Evolutionary conservation across 2,797 vertebrate genomes (phyloP), one percentile per base, ranked within the genome.

Genomic region (Mus minutoides): DNA sequence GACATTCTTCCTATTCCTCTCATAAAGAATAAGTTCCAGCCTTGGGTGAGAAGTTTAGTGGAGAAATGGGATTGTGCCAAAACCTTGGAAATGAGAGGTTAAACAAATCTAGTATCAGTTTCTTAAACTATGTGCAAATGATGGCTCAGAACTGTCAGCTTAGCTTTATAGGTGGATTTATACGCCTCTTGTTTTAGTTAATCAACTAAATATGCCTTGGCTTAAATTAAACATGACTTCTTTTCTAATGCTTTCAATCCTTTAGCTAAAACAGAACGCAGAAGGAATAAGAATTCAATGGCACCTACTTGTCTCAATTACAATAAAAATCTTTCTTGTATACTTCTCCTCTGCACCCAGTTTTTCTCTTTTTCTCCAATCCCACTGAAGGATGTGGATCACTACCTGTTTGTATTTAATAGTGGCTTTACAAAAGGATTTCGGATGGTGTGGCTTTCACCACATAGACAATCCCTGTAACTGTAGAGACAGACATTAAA

Each of bases 161-260:
- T 88, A 52, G n/a, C 52, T 82, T 21, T 92, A 64, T 87, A 76
- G 37, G 37, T 69, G 12, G 13, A 67, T 84, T 92, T 86, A 17
- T 9, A 34, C 49, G 26, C 17, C 6, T 52, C n/a, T 95, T 83
- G 11, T 40, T 26, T 37, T 89, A 64, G 78, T 78, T 7, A 75
- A 2, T 85, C 46, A 95, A 71, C 4, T 62, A 24, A 75, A 49
- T 76, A 21, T 43, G 16, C 26, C 62, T 73, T 84, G 60, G 43
- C 31, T 40, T 40, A 86, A 95, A 90, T 76, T 79, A 13, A 90
- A 79, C 82, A 76, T 94, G 52, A 40, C 56, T 88, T 78, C 8
- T 37, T 94, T 92, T 91, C 34, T 75, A 80, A 69, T 88, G 31
- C 40, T 92, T 94, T 95, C 54, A 88, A 12, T 90, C 34, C 34